Percentiles rank a stretch among this genome's conserved stretches.
Evolutionary conservation across 2,113 vertebrate genomes (phyloP).

Genomic region (Dunckerocampus dactyliophorus): DNA sequence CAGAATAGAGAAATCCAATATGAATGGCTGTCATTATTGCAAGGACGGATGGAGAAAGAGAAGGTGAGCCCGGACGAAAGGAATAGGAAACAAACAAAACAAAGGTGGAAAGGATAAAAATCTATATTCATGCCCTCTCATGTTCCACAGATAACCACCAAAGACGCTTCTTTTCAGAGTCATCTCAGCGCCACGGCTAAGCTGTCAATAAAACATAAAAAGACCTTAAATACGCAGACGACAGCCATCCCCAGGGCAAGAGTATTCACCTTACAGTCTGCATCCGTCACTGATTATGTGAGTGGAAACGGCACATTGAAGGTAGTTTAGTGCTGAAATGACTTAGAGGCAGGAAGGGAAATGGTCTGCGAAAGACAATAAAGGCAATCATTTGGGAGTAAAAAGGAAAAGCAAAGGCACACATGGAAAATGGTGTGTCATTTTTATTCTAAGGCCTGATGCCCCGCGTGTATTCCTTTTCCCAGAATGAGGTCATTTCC

Average conservation of each 20-base stretch:
- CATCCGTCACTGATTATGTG: constrained; percentile 35
- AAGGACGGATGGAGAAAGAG: constrained; percentile 41
- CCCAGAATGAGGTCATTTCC: constrained; percentile 12
- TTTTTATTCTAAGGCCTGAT: constrained; percentile 3
- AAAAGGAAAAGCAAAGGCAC: not conserved
- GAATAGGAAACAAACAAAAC: constrained; percentile 29
- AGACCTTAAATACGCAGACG: constrained; percentile 14
- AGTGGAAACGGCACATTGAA: constrained; percentile 17
- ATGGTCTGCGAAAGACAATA: constrained; percentile 15
- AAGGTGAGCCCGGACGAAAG: constrained; percentile 42
- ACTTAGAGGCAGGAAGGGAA: constrained; percentile 15
- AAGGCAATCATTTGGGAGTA: not conserved
- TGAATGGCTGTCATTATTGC: constrained; percentile 66
- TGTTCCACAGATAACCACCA: constrained; percentile 58
- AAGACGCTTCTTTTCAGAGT: constrained; percentile 65
- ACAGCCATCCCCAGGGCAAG: constrained; percentile 17
- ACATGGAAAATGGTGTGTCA: not conserved
- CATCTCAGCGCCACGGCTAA: constrained; percentile 41
- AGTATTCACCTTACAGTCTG: constrained; percentile 10
- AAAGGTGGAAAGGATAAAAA: constrained; percentile 61
- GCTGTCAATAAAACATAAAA: constrained; percentile 56
- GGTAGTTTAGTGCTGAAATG: constrained; percentile 29
- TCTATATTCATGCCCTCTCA: constrained; percentile 67
- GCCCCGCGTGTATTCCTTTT: not conserved
- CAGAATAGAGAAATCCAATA: constrained; percentile 64